These are phyloP conservation scores for Thermophis baileyi DNA, from an alignment of 2,113 vertebrate species.

Conservation along the genomic window DNA sequence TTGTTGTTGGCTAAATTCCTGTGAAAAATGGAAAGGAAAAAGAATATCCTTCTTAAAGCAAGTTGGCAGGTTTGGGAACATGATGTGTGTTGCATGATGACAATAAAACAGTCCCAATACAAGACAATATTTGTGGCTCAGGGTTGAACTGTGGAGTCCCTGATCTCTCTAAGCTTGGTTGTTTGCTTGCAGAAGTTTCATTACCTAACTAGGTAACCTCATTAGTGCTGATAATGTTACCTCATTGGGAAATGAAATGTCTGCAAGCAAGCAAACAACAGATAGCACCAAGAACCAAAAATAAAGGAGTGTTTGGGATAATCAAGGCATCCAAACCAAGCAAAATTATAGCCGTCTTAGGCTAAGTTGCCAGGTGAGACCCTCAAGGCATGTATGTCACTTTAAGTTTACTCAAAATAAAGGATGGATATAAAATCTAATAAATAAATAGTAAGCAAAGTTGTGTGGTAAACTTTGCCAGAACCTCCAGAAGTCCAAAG, in stretches of 20 bases:
- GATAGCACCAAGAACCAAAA: background rate
- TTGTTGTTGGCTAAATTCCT: constrained; percentile 71
- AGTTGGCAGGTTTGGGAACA: background rate
- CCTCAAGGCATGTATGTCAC: background rate
- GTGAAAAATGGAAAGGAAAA: background rate
- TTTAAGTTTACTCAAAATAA: background rate
- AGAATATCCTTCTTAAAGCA: background rate
- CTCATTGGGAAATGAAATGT: background rate
- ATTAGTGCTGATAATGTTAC: background rate
- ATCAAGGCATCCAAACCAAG: background rate
- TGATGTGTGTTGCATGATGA: background rate
- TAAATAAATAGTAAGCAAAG: background rate
- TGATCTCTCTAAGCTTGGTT: background rate
- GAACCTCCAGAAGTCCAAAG: background rate
- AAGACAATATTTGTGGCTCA: background rate
- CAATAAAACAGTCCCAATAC: background rate
- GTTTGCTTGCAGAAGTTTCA: background rate
- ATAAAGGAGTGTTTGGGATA: background rate
- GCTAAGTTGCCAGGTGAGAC: background rate
- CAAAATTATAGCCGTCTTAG: too few relatives aligned
- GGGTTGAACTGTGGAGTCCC: background rate
- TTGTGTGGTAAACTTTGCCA: background rate
- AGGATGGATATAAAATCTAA: background rate
- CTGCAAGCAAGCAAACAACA: background rate
- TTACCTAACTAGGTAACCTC: background rate